Conservation (phyloP, 1,140 invertebrate genomes). For the Drosophila parvula region DNA sequence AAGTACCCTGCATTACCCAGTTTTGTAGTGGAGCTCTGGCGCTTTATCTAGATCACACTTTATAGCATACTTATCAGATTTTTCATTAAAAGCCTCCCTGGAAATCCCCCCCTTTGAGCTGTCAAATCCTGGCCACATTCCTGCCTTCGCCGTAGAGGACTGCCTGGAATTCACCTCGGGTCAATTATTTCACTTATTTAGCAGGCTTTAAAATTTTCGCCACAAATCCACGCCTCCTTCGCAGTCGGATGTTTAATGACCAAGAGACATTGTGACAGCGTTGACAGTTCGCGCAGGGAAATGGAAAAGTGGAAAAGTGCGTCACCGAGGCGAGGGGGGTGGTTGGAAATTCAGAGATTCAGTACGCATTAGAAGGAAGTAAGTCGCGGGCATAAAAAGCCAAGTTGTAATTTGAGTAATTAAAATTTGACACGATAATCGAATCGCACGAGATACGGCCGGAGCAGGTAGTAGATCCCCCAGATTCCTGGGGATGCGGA, state of each 20-base stretch:
- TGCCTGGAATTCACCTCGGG: slow-evolving; percentile 45
- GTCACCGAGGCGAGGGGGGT: not conserved
- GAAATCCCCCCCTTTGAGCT: slow-evolving; percentile 3
- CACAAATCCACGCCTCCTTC: slow-evolving; percentile 38
- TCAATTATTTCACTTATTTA: slow-evolving; percentile 77
- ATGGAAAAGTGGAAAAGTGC: slow-evolving; percentile 20
- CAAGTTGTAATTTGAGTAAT: slow-evolving; percentile 79
- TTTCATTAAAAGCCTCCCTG: slow-evolving; percentile 27
- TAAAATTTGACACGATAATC: slow-evolving; percentile 82
- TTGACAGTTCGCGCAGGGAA: slow-evolving; percentile 64
- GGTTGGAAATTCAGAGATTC: slow-evolving; percentile 17
- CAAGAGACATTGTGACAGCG: slow-evolving; percentile 61
- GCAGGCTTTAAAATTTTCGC: slow-evolving; percentile 59
- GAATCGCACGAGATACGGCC: slow-evolving; percentile 35
- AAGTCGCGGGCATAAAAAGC: slow-evolving; percentile 73
- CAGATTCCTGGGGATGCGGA: slow-evolving; percentile 23
- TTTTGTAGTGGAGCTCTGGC: not conserved
- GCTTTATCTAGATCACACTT: slow-evolving; percentile 15
- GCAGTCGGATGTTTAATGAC: slow-evolving; percentile 67
- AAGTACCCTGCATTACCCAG: no score
- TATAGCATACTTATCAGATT: slow-evolving; percentile 27
- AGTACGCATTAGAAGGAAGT: slow-evolving; percentile 45
- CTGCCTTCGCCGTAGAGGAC: not conserved
- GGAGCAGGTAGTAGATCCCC: slow-evolving; percentile 19
- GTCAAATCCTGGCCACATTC: slow-evolving; percentile 36